A percentile compares a stretch with the other conserved stretches of the same genome.
Evolutionary conservation across 2,888 invertebrate genomes (phyloP).

Genomic region (Euproctis similis): DNA sequence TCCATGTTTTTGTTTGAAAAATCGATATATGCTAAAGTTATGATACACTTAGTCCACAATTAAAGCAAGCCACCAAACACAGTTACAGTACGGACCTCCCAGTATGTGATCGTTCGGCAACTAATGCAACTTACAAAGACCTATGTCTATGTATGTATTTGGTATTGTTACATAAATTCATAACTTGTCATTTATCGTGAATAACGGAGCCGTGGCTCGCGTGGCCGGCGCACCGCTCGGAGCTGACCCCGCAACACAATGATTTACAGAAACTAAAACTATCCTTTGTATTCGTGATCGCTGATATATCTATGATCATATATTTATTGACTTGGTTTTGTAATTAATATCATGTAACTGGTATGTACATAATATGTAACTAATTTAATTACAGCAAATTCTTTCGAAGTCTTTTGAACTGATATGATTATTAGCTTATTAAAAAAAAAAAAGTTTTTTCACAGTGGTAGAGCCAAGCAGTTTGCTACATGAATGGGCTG

Average conservation of each 20-base stretch:
- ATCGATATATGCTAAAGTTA: too few species aligned
- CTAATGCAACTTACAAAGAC: constrained; percentile 18
- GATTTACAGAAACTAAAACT: constrained; percentile 30
- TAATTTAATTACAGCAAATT: too few species aligned
- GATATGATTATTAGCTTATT: too few species aligned
- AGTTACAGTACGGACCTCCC: constrained; percentile 16
- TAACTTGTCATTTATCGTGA: constrained; percentile 31
- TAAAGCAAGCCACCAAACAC: too few species aligned
- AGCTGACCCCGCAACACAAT: constrained; percentile 27
- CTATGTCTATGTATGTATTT: too few species aligned
- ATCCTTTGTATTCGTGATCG: constrained; percentile 25
- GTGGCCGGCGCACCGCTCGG: constrained; percentile 16
- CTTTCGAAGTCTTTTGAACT: too few species aligned
- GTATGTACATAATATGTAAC: too few species aligned
- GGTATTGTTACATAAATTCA: constrained; percentile 27
- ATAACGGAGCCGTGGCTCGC: constrained; percentile 27
- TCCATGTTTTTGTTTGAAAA: too few species aligned
- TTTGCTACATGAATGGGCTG: too few species aligned
- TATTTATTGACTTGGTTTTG: constrained; percentile 11
- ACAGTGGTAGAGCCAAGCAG: too few species aligned
- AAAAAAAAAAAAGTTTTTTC: too few species aligned
- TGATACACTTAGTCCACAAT: too few species aligned
- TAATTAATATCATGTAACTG: constrained; percentile 9
- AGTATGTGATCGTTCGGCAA: constrained; percentile 14
- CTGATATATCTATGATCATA: constrained; percentile 12